Conservation (phyloP, 2,113 vertebrate genomes). For the Rutilus rutilus region DNA sequence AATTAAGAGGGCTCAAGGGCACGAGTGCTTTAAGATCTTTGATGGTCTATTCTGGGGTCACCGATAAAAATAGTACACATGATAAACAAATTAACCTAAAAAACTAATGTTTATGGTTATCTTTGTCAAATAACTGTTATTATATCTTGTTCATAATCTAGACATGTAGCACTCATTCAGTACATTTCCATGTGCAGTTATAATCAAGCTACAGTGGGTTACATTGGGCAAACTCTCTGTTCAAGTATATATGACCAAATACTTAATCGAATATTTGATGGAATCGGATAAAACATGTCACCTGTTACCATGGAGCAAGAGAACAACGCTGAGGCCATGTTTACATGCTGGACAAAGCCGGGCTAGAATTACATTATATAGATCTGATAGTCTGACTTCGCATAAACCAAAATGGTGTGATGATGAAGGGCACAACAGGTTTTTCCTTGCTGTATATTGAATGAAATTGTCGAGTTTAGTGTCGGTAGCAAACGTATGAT, state of each 20-base stretch:
- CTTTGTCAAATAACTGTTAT: background rate
- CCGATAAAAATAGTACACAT: background rate
- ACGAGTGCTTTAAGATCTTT: slow-evolving; percentile 36
- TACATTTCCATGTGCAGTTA: background rate
- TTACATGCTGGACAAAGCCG: too few species aligned
- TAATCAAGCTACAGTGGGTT: background rate
- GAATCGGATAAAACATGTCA: too few species aligned
- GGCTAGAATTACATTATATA: background rate
- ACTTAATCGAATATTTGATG: too few species aligned
- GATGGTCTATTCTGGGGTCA: background rate
- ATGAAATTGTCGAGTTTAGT: slow-evolving; percentile 15
- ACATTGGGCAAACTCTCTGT: background rate
- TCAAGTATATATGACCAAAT: background rate
- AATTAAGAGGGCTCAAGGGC: slow-evolving; percentile 35
- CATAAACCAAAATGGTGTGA: background rate
- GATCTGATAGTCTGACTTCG: background rate
- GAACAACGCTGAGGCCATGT: too few species aligned
- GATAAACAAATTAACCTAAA: background rate
- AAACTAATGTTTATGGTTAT: background rate
- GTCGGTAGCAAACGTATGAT: slow-evolving; percentile 15
- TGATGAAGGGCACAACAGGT: background rate
- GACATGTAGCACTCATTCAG: background rate
- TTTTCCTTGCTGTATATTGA: background rate
- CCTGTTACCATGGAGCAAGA: too few species aligned
- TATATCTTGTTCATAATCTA: background rate